phyloP scores from a whole-genome alignment of 2,113 vertebrate genomes.

The Cercopithecus mona region DNA sequence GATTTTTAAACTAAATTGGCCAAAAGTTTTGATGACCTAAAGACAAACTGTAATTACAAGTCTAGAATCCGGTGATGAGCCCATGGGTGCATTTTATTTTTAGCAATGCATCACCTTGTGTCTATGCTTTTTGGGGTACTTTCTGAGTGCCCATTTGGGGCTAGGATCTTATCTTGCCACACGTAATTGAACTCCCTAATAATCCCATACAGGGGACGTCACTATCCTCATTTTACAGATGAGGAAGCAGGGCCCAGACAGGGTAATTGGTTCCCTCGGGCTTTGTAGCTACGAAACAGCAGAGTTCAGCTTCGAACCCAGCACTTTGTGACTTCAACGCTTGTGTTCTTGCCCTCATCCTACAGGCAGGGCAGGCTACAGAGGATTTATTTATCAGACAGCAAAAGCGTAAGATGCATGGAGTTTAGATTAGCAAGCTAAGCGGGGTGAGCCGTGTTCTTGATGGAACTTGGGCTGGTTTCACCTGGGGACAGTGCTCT shows the following conservation, averaged over 20 bases:
- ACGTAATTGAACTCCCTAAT: neutral
- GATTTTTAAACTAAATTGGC: neutral
- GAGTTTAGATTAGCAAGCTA: neutral
- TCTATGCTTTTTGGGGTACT: fast-evolving
- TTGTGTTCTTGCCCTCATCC: neutral
- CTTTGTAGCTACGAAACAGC: fast-evolving
- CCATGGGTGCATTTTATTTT: fast-evolving
- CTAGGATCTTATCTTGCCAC: neutral
- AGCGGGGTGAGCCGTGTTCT: fast-evolving
- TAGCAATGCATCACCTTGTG: fast-evolving
- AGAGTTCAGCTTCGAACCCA: neutral
- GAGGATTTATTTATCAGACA: too few species aligned
- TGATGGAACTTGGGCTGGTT: fast-evolving
- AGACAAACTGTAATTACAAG: neutral
- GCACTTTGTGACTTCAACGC: fast-evolving
- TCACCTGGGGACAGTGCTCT: neutral
- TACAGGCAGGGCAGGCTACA: neutral
- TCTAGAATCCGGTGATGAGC: neutral
- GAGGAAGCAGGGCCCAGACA: neutral
- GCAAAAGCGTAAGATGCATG: fast-evolving
- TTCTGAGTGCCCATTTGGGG: neutral
- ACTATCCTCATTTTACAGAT: fast-evolving
- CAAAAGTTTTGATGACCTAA: neutral
- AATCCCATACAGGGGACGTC: fast-evolving
- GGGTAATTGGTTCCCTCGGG: fast-evolving